phyloP scores from a whole-genome alignment of 2,797 vertebrate species.

The Manis pentadactyla region DNA sequence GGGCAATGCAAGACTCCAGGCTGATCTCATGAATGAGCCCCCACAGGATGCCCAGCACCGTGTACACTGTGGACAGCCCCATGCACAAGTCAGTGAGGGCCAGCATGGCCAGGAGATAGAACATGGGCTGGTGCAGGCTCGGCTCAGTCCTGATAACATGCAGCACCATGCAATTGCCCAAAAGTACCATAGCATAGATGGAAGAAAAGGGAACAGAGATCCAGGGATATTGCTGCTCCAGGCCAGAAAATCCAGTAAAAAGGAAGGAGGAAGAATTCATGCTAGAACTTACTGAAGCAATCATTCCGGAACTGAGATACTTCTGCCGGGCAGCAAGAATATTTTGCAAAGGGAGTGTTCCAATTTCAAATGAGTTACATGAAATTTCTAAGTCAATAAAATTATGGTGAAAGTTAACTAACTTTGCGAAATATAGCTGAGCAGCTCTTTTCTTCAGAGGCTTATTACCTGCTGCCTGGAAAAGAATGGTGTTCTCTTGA shows the following conservation, averaged over 20 bases:
- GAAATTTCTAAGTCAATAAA: not conserved
- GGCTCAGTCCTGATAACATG: not conserved
- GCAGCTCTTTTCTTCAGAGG: not conserved
- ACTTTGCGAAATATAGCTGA: not conserved
- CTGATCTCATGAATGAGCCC: not conserved
- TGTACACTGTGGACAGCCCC: conserved; percentile 13
- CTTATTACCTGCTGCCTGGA: not conserved
- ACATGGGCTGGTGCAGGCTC: conserved; percentile 48
- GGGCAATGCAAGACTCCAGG: conserved; percentile 5
- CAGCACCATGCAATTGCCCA: not conserved
- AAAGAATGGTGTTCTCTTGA: not conserved
- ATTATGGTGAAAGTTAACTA: not conserved
- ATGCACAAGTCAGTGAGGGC: conserved; percentile 47
- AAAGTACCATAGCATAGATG: not conserved
- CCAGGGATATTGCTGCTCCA: conserved; percentile 17
- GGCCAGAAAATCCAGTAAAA: conserved; percentile 54
- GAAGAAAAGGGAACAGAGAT: not conserved
- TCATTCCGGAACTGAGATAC: not conserved
- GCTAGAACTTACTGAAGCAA: not conserved
- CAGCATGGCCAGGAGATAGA: conserved; percentile 49
- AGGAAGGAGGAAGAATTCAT: conserved; percentile 37
- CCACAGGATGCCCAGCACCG: not conserved
- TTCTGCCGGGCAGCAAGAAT: not conserved
- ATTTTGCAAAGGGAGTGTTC: not conserved
- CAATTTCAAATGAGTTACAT: not conserved